Evolutionary conservation across 2,888 invertebrate genomes (phyloP).

Genomic region (Mythimna albipuncta): DNA sequence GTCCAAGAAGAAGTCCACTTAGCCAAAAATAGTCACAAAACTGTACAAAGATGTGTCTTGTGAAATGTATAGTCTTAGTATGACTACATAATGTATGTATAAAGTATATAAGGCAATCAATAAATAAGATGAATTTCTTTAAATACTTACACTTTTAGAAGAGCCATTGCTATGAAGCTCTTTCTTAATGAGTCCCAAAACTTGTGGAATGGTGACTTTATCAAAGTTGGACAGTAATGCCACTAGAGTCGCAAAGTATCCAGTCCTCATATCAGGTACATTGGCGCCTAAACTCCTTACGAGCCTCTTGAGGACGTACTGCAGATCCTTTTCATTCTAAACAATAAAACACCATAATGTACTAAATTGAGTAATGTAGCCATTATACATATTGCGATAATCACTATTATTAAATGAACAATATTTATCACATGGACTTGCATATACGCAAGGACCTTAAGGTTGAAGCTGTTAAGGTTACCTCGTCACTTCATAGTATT

Average conservation of each 20-base stretch:
- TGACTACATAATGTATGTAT: too few relatives aligned
- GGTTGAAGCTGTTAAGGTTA: neutral
- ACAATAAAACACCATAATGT: slow-evolving; percentile 12
- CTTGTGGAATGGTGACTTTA: slow-evolving; percentile 85
- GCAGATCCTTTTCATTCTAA: slow-evolving; percentile 91
- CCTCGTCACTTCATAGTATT: neutral
- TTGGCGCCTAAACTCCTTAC: slow-evolving; percentile 94
- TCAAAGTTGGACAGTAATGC: slow-evolving; percentile 89
- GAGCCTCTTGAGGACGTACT: slow-evolving; percentile 93
- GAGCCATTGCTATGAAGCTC: slow-evolving; percentile 92
- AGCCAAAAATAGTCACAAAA: too few relatives aligned
- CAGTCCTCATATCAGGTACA: slow-evolving; percentile 91
- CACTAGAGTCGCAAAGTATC: slow-evolving; percentile 93
- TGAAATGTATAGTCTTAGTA: too few relatives aligned
- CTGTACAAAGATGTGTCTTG: too few relatives aligned
- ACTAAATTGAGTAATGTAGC: neutral
- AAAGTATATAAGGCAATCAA: neutral
- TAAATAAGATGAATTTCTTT: neutral
- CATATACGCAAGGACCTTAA: too few relatives aligned
- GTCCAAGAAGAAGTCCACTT: too few relatives aligned
- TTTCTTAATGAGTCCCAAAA: slow-evolving; percentile 91
- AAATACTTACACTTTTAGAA: slow-evolving; percentile 92
- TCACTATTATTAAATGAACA: neutral
- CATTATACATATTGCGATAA: neutral
- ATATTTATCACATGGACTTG: neutral